phyloP scores from a whole-genome alignment of 1,140 invertebrate genomes.

The Nephila pilipes region DNA sequence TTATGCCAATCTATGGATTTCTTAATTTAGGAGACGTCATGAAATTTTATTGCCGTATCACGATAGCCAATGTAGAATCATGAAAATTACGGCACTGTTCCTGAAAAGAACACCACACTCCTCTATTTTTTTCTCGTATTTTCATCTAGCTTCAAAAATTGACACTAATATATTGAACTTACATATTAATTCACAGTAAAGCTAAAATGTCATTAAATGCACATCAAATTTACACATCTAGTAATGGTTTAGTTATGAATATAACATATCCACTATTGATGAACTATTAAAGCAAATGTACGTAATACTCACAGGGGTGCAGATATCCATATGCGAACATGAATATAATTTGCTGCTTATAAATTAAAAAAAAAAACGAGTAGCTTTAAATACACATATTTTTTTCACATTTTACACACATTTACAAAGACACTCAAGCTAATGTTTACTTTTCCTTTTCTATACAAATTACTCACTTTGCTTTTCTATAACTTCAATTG shows the following conservation, averaged over 20 bases:
- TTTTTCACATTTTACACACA: constrained; percentile 28
- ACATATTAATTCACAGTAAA: constrained; percentile 12
- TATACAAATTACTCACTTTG: neutral
- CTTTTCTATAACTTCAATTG: neutral
- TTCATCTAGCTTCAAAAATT: neutral
- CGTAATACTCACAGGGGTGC: constrained; percentile 19
- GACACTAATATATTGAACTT: neutral
- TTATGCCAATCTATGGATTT: too few relatives aligned
- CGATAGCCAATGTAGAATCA: too few relatives aligned
- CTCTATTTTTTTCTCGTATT: neutral
- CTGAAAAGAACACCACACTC: neutral
- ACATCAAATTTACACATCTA: constrained; percentile 29
- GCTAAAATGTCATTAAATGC: constrained; percentile 38
- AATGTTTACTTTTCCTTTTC: constrained; percentile 16
- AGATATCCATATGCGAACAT: constrained; percentile 39
- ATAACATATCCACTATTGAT: constrained; percentile 36
- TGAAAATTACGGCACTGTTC: neutral
- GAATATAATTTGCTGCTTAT: constrained; percentile 42
- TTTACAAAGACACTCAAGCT: constrained; percentile 24
- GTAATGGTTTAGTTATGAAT: constrained; percentile 26
- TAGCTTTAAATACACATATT: constrained; percentile 49
- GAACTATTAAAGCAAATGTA: constrained; percentile 35
- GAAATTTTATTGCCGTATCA: too few relatives aligned
- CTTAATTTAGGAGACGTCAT: too few relatives aligned
- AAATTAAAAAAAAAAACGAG: constrained; percentile 1